A percentile compares a stretch with the other conserved stretches of the same genome.
Conservation (phyloP, 2,888 invertebrate genomes). For the Perizoma flavofasciatum region DNA sequence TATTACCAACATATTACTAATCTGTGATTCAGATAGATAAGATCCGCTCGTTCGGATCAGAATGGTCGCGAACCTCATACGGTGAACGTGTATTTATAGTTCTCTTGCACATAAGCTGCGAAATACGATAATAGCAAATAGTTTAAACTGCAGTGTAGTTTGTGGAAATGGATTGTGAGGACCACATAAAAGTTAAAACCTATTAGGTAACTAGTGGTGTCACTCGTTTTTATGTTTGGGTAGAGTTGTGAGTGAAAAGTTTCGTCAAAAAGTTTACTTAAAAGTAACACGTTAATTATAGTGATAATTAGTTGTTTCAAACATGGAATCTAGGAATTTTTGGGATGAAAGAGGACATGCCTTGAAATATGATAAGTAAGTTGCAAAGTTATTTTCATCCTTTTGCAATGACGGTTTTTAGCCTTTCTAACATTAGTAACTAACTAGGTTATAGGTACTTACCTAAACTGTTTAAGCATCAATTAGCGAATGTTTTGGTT, state of each 20-base stretch:
- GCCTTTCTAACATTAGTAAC: no score
- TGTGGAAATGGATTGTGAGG: constrained; percentile 59
- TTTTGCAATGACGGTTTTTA: no score
- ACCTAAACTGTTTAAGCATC: neutral
- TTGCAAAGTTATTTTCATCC: constrained; percentile 18
- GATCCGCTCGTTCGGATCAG: constrained; percentile 39
- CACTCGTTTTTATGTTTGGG: no score
- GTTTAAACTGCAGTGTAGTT: constrained; percentile 40
- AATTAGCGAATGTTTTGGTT: neutral
- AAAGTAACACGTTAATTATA: constrained; percentile 40
- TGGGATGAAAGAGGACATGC: constrained; percentile 77
- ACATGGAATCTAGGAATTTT: constrained; percentile 75
- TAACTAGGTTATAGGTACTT: constrained; percentile 1
- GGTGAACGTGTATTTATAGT: constrained; percentile 47
- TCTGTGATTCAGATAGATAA: no score
- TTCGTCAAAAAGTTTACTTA: constrained; percentile 42
- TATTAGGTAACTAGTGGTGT: constrained; percentile 44
- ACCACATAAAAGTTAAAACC: constrained; percentile 20
- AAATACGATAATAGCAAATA: constrained; percentile 51
- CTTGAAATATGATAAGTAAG: constrained; percentile 77
- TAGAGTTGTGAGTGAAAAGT: no score
- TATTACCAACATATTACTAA: no score
- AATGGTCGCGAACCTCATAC: constrained; percentile 53
- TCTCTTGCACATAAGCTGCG: constrained; percentile 47
- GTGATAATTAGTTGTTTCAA: constrained; percentile 57